These are phyloP conservation scores for Drosophila tropicalis DNA, from an alignment of 1,140 invertebrate species.

Conservation along the genomic window DNA sequence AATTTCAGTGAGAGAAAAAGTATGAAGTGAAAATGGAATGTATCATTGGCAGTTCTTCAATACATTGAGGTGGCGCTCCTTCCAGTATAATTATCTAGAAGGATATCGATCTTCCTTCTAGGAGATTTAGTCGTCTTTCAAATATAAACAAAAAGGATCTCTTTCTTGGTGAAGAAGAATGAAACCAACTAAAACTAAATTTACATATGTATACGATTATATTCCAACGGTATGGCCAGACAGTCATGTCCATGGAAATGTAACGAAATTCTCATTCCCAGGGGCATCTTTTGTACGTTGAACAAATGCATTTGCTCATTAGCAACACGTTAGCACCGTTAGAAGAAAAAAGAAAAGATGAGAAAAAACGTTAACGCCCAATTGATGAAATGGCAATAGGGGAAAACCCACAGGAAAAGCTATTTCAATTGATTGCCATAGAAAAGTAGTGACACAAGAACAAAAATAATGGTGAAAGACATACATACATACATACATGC, in stretches of 20 bases:
- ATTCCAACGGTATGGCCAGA: background rate
- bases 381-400: constrained; percentile 76
- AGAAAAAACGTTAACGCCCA: constrained; percentile 61
- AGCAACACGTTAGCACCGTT: constrained; percentile 75
- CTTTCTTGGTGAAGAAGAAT: too few species aligned
- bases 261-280: constrained; percentile 1
- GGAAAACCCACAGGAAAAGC: constrained; percentile 34
- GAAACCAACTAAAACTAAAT: too few species aligned
- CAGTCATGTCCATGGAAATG: background rate
- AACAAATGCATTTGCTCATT: constrained; percentile 53
- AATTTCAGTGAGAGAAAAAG: too few species aligned
- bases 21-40: too few species aligned
- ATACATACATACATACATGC: too few species aligned
- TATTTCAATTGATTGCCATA: constrained; percentile 53
- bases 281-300: background rate
- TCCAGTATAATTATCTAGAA: too few species aligned
- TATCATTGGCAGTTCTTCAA: too few species aligned
- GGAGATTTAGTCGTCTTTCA: too few species aligned
- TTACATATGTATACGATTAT: too few species aligned
- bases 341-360: constrained; percentile 41
- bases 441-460: constrained; percentile 3
- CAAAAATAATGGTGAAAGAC: background rate
- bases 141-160: too few species aligned
- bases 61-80: too few species aligned
- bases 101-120: too few species aligned